Evolutionary conservation across 1,140 invertebrate genomes (phyloP).

Genomic region (Ceratosolen solmsi): DNA sequence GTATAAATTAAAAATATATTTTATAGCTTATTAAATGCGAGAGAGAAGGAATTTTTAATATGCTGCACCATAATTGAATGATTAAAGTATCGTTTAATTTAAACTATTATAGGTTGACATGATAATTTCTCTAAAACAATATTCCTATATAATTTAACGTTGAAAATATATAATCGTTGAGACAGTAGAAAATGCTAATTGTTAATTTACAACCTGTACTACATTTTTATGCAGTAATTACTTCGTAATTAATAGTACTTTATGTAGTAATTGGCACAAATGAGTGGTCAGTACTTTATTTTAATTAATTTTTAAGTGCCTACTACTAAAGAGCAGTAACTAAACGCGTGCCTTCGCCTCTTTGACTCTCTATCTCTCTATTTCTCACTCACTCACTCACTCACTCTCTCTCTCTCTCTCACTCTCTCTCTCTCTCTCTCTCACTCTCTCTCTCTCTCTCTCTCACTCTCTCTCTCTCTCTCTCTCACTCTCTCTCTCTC

Average conservation of each 20-base stretch:
- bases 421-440: no score
- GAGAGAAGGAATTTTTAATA: no score
- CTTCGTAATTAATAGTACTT: background rate
- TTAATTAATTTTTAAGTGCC: slow-evolving; percentile 26
- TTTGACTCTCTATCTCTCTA: background rate
- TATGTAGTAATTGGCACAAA: background rate
- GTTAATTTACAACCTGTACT: background rate
- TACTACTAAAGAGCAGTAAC: background rate
- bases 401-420: background rate
- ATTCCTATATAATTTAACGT: background rate
- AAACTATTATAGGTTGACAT: no score
- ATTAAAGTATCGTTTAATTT: no score
- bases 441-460: no score
- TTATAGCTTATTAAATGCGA: no score
- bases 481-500: no score
- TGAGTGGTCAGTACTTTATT: background rate
- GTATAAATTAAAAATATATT: no score
- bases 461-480: background rate
- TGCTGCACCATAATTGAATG: no score
- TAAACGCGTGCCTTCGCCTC: background rate
- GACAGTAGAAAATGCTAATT: background rate
- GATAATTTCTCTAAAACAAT: no score
- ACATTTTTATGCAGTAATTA: background rate
- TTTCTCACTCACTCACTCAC: background rate
- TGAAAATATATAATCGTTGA: background rate